Evolutionary conservation across 2,888 invertebrate genomes (phyloP).

Genomic region (Thymelicus sylvestris): DNA sequence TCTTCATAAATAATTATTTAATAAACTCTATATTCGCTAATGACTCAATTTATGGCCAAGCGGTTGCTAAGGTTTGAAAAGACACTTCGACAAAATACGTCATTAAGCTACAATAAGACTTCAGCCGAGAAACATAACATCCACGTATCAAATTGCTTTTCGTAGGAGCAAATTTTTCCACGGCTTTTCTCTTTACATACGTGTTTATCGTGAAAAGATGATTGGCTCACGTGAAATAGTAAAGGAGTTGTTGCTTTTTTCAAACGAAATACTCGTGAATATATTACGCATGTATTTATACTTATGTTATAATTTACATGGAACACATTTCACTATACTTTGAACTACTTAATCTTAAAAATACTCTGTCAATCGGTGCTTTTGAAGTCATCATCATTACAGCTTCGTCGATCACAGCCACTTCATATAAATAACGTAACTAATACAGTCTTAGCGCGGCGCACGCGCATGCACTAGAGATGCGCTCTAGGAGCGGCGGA

Average conservation of each 20-base stretch:
- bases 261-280: slow-evolving; percentile 14
- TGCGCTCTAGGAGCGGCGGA: slow-evolving; percentile 54
- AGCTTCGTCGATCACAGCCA: slow-evolving; percentile 76
- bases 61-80: slow-evolving; percentile 13
- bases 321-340: slow-evolving; percentile 30
- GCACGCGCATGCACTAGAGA: slow-evolving; percentile 52
- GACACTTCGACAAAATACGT: slow-evolving; percentile 17
- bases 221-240: neutral
- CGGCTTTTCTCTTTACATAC: slow-evolving; percentile 14
- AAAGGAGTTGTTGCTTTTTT: slow-evolving; percentile 1
- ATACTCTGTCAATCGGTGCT: slow-evolving; percentile 65
- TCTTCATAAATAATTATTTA: neutral
- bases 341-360: slow-evolving; percentile 41
- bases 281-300: slow-evolving; percentile 25
- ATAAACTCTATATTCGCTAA: slow-evolving; percentile 3
- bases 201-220: slow-evolving; percentile 8
- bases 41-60: slow-evolving; percentile 18
- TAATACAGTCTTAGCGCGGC: slow-evolving; percentile 59
- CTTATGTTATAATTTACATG: slow-evolving; percentile 22
- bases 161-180: slow-evolving; percentile 26
- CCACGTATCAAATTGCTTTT: slow-evolving; percentile 39
- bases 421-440: slow-evolving; percentile 67
- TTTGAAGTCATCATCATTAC: slow-evolving; percentile 56
- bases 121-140: slow-evolving; percentile 40
- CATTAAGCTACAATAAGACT: slow-evolving; percentile 40